These are phyloP conservation scores for Ylistrum balloti DNA, from an alignment of 1,140 invertebrate genomes.

Conservation along the genomic window DNA sequence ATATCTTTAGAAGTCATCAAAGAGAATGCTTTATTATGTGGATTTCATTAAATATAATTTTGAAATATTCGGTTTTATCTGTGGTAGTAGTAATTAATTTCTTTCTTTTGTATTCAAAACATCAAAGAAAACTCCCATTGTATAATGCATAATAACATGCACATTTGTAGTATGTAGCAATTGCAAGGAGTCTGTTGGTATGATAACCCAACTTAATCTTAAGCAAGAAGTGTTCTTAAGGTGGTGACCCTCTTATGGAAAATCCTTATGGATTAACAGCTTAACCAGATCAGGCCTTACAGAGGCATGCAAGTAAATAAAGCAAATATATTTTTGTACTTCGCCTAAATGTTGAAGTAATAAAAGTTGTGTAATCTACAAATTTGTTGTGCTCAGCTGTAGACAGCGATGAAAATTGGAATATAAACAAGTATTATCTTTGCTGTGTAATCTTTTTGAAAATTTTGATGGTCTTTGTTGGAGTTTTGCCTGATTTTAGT, in stretches of 20 bases:
- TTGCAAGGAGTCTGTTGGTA: background rate
- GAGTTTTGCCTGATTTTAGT: background rate
- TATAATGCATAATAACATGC: background rate
- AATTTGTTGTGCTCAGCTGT: background rate
- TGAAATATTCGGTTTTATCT: conserved; percentile 12
- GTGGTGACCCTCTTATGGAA: background rate
- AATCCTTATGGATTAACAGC: background rate
- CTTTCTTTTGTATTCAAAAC: background rate
- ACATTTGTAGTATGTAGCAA: background rate
- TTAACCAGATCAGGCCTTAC: background rate
- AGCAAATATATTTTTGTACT: background rate
- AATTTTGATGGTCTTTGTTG: conserved; percentile 24
- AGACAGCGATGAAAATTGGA: conserved; percentile 28
- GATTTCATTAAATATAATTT: background rate
- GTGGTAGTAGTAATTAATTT: background rate
- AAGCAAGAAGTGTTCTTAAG: background rate
- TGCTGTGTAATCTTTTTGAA: background rate
- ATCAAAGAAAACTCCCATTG: background rate
- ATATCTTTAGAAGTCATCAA: too few species aligned
- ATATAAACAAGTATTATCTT: conserved; percentile 23
- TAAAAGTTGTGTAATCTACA: background rate
- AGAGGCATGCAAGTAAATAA: background rate
- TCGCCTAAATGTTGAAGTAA: background rate
- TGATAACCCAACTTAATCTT: background rate
- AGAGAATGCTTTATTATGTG: background rate